Evolutionary conservation across 2,888 invertebrate genomes (phyloP), one percentile per base, ranked within the genome.

Genomic region (Siphlonurus alternatus): DNA sequence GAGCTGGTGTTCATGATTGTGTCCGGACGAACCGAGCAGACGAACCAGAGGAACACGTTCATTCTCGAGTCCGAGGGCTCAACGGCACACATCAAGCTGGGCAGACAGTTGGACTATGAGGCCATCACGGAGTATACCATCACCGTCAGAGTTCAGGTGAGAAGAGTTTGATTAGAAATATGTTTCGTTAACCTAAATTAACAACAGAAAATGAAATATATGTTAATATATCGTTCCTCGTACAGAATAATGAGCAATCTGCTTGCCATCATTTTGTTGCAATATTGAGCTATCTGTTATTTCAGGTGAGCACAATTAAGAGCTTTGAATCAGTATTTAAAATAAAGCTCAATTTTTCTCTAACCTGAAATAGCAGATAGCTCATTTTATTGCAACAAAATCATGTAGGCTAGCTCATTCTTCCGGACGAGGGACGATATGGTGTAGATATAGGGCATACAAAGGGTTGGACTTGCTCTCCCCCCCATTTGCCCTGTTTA

Each of bases 21-120:
- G 5, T 83, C 84, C 69, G 92, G 93, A 0, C 85, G 88, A 71
- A 91, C 91, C 0, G 88, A 88, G 70, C 91, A 91, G 75, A 90
- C 92, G 1, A 93, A 93, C 72, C 88, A 87, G 73, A 83, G 82
- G 72, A 87, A 86, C 70, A 89, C 88, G 0, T 91, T 77, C 67
- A 70, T 70, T 22, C 66, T 73, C 64, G 70, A 70, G 56, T 83
- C 86, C 56, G 83, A 82, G 66, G 85, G 84, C 20, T 83, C 86
- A 67, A 80, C 80, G 1, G 91, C 89, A 3, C 82, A 83, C 68
- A 86, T 93, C 65, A 86, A 85, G 70, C 80, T 93, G 62, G 88
- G 86, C 23, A 84, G 87, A 71, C 80, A 82, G 64, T 79, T 93
- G 68, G 93, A 93, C 77, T 93, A 85, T 73, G 93, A 93, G 76